Percentiles rank a stretch among this genome's conserved stretches.
These are phyloP conservation scores for Drymonia ruficornis DNA, from an alignment of 2,888 invertebrate species.

Conservation along the genomic window DNA sequence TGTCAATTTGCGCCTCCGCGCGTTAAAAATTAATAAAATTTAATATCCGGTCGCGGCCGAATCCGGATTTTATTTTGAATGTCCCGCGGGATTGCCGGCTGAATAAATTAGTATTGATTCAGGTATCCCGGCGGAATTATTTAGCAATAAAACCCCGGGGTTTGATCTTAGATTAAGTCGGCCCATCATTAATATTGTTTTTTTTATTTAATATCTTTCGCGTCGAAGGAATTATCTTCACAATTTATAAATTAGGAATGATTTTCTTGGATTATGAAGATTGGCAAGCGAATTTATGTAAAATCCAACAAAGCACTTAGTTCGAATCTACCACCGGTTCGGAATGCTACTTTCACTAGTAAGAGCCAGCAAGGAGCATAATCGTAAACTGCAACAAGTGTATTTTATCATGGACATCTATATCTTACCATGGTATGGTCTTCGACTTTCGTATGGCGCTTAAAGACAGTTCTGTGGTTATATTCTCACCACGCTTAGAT, in stretches of 20 bases:
- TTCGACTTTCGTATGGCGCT: too few relatives aligned
- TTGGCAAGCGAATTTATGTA: too few relatives aligned
- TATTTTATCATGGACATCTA: too few relatives aligned
- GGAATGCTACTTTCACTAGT: too few relatives aligned
- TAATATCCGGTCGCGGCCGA: conserved; percentile 29
- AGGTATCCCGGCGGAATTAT: neutral
- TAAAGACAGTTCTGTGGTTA: too few relatives aligned
- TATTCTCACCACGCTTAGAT: too few relatives aligned
- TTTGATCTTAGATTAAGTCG: conserved; percentile 12
- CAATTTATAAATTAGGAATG: neutral
- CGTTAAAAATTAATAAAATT: conserved; percentile 45
- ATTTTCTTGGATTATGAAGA: too few relatives aligned
- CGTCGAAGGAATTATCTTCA: neutral
- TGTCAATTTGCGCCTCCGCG: conserved; percentile 34
- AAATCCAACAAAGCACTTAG: too few relatives aligned
- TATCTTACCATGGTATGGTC: too few relatives aligned
- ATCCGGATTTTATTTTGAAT: conserved; percentile 33
- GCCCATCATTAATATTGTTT: conserved; percentile 6
- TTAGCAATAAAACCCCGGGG: conserved; percentile 7
- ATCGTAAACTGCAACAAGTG: too few relatives aligned
- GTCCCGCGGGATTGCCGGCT: conserved; percentile 15
- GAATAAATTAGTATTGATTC: conserved; percentile 28
- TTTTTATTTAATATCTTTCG: neutral
- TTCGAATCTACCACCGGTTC: too few relatives aligned
- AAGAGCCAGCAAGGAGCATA: too few relatives aligned